Base-by-base conservation (phyloP, 2,888 invertebrate species). In the Caenorhabditis virilis region DNA sequence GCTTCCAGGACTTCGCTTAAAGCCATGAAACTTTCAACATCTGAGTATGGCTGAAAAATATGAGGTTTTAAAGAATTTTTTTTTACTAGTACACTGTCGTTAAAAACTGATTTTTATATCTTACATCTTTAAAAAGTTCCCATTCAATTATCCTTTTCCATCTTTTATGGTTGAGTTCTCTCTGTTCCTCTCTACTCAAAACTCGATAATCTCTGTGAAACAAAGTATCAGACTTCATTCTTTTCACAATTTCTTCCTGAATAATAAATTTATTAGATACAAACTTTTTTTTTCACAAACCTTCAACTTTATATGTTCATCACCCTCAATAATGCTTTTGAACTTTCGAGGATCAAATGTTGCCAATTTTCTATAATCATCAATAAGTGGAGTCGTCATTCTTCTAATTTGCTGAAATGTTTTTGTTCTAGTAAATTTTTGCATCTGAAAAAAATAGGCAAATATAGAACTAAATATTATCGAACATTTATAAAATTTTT, bases 271-370 rank as follows among this genome's bases (percentile, higher is more conserved):
- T 39, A 18, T 6, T 27, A n/a, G 1, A 6, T 11, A 33, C 13
- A 13, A 20, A 35, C 15, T 13, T 76, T n/a, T n/a, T n/a, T n/a
- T n/a, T n/a, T n/a, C n/a, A n/a, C n/a, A n/a, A n/a, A 93, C 94
- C 89, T 92, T 91, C 61, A 90, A 88, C 83, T 88, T 87, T 30
- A 93, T 84, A 65, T 88, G 86, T 48, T 90, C 89, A 79, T 90
- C 89, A 69, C 90, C 91, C 83, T 92, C 91, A 62, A 93, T 86
- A 52, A 91, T 88, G 41, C 91, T 82, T 82, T 90, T 90, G 84
- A 95, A 87, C 66, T 88, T 87, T 84, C 91, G 92, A 92, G 93
- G 93, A 83, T 92, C 88, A 80, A 94, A 93, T 16, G 89, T 89
- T 1, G 92, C 90, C 69, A 56, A 46, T 35, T 65, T 59, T 23